These are phyloP conservation scores for Struthidea cinerea DNA, from an alignment of 2,113 vertebrate species.

Conservation along the genomic window DNA sequence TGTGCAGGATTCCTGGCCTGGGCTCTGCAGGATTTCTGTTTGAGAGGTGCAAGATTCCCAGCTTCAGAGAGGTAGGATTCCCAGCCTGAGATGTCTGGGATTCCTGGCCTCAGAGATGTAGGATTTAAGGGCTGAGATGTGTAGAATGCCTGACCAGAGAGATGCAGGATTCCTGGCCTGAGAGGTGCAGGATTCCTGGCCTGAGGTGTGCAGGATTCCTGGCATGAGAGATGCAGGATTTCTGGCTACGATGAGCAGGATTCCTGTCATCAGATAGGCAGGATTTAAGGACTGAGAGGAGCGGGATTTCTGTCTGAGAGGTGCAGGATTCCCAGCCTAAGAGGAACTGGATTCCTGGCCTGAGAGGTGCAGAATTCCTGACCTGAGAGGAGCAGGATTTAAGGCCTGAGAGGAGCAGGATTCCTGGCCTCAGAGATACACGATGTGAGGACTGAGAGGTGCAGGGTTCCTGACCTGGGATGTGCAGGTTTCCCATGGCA, in stretches of 20 bases:
- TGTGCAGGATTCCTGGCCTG: background rate
- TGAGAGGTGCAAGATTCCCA: too few species aligned
- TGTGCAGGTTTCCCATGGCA: background rate
- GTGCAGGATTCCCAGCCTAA: background rate
- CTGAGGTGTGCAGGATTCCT: background rate
- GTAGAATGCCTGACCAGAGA: background rate
- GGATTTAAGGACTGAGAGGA: background rate
- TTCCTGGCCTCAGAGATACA: too few species aligned
- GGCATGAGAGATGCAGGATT: background rate
- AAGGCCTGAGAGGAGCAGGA: background rate
- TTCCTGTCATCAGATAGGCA: background rate
- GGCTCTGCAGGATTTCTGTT: too few species aligned
- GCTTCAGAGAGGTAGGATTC: background rate
- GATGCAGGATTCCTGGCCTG: background rate
- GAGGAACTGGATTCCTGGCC: too few species aligned
- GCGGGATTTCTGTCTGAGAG: background rate
- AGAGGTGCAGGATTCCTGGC: background rate
- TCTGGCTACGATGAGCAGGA: too few species aligned
- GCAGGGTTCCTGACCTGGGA: background rate
- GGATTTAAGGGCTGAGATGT: too few species aligned
- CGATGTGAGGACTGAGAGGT: background rate
- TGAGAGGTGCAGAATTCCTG: too few species aligned
- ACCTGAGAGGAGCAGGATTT: too few species aligned
- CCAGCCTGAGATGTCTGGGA: background rate
- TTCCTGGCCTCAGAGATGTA: background rate